Evolutionary conservation across 2,888 invertebrate genomes (phyloP), one percentile per base, ranked within the genome.

Genomic region (Tipula confusa): DNA sequence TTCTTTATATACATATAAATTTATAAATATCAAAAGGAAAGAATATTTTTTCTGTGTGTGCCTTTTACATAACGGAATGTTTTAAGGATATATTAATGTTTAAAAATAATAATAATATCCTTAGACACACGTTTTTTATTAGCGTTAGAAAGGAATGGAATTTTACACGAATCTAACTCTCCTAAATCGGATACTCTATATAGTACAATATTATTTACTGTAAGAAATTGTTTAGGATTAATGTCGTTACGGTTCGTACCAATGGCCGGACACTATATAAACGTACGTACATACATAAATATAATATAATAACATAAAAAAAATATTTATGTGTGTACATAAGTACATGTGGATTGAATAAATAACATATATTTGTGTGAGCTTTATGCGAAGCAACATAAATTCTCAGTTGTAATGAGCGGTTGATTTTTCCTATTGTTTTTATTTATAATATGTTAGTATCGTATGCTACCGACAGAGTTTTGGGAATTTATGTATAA

Each of bases 141-240:
- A 64, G 18, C 64, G 5, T 64, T n/a, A n/a, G n/a, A 9, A 24
- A 64, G 64, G 9, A 64, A 24, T 24, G 24, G 7, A 24, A 64
- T 24, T 64, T 64, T 64, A 24, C 24, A 64, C 64, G 24, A 15
- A 43, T 15, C 64, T 64, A 64, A 64, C 64, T 64, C 64, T 64
- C 24, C 18, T 64, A 64, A 64, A 64, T 64, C 64, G 64, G 64
- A 64, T 64, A n/a, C n/a, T n/a, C n/a, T n/a, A n/a, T n/a, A 24
- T 24, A 64, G n/a, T n/a, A 64, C 64, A 64, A 24, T 64, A 64
- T 64, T 64, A 64, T 64, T 64, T 64, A 64, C 24, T 64, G 64
- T 64, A 64, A 64, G 64, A 64, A 64, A 64, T 64, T 64, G 64
- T 64, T 64, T 64, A 64, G 64, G 64, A 64, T 64, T 64, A 64